A percentile compares a stretch with the other conserved stretches of the same genome.
Evolutionary conservation across 2,797 vertebrate genomes (phyloP).

Genomic region (Sphenodon punctatus): DNA sequence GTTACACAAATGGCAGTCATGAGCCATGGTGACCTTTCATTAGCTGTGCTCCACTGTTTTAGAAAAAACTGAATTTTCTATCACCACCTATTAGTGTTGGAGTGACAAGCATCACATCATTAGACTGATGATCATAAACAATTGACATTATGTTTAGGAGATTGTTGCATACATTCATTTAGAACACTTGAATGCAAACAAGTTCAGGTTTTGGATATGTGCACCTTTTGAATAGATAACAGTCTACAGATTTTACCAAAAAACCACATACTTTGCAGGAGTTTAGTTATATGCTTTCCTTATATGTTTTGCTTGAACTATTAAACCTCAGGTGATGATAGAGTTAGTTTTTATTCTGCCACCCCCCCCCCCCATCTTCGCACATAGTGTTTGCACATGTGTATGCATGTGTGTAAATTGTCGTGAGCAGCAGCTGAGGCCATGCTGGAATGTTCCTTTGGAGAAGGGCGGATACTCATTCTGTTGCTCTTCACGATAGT

Average conservation of each 20-base stretch:
- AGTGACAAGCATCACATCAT: background rate
- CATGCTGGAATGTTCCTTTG: background rate
- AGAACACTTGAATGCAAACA: background rate
- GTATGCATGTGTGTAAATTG: fast-evolving
- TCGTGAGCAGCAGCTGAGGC: fast-evolving
- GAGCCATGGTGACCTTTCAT: background rate
- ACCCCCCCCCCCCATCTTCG: background rate
- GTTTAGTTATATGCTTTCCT: fast-evolving
- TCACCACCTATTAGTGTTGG: background rate
- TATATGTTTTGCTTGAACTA: background rate
- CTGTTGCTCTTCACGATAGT: background rate
- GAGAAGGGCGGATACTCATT: background rate
- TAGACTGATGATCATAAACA: background rate
- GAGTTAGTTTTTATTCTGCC: too few relatives aligned
- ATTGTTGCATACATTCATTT: fast-evolving
- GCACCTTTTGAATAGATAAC: background rate
- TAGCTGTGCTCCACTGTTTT: background rate
- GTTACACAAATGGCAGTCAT: background rate
- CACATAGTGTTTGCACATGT: too few relatives aligned
- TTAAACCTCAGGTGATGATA: background rate
- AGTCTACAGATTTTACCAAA: fast-evolving
- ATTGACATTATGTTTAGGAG: background rate
- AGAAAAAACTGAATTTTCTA: background rate
- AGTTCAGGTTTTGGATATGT: fast-evolving
- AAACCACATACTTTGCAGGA: background rate